phyloP scores from a whole-genome alignment of 2,113 vertebrate species.

The Tenebrosternarchus preto region DNA sequence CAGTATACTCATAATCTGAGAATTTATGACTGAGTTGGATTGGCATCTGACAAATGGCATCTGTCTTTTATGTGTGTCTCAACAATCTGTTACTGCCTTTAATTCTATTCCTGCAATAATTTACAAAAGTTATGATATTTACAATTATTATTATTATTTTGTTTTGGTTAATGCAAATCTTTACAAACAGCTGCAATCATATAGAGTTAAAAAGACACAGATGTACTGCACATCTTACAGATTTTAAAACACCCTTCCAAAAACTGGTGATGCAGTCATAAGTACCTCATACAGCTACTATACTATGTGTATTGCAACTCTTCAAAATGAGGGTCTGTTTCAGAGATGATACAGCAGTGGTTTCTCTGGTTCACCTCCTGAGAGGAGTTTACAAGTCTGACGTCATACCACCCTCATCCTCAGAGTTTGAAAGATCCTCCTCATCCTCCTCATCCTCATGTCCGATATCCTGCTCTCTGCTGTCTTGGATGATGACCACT shows the following conservation, averaged over 20 bases:
- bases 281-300: too few species aligned
- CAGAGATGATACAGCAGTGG: not conserved
- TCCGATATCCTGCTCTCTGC: conserved; percentile 57
- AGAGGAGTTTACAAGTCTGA: conserved; percentile 11
- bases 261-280: not conserved
- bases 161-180: not conserved
- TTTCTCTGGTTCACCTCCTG: not conserved
- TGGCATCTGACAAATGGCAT: too few species aligned
- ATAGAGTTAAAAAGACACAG: not conserved
- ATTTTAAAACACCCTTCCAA: not conserved
- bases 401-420: not conserved
- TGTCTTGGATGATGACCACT: conserved; percentile 73
- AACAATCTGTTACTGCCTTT: too few species aligned
- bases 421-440: conserved; percentile 10
- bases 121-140: too few species aligned
- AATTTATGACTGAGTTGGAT: conserved; percentile 12
- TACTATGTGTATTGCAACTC: not conserved
- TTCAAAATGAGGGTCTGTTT: not conserved
- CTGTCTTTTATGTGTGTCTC: too few species aligned
- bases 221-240: not conserved
- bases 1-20: conserved; percentile 2
- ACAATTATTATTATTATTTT: not conserved
- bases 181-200: not conserved
- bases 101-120: too few species aligned
- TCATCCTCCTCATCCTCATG: conserved; percentile 53